Evolutionary conservation across 2,113 vertebrate species (phyloP).

Genomic region (Orthochromis malagaraziensis): DNA sequence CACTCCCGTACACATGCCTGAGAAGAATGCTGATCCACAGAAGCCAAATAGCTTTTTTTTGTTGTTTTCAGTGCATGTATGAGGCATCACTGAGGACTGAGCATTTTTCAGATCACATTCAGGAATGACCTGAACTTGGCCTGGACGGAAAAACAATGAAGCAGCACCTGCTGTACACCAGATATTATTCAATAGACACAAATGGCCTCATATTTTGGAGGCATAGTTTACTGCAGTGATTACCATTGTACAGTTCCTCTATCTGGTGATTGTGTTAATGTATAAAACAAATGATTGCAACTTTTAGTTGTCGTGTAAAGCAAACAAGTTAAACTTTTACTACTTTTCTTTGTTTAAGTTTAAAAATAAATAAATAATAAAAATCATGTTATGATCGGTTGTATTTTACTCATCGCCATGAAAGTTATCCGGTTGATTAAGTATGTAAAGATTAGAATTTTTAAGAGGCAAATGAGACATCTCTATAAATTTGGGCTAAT

Average conservation of each 20-base stretch:
- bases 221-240: background rate
- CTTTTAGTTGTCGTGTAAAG: background rate
- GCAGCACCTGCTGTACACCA: background rate
- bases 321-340: background rate
- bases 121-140: conserved; percentile 45
- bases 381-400: background rate
- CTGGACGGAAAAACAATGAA: conserved; percentile 16
- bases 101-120: conserved; percentile 36
- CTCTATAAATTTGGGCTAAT: background rate
- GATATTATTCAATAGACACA: background rate
- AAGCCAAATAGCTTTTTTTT: conserved; percentile 18
- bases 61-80: background rate
- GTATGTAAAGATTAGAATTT: background rate
- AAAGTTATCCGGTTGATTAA: background rate
- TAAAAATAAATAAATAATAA: background rate
- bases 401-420: background rate
- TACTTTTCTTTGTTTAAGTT: background rate
- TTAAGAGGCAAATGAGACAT: background rate
- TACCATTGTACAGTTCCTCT: background rate
- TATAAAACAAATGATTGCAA: background rate
- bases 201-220: background rate
- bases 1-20: background rate
- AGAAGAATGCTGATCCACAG: conserved; percentile 47
- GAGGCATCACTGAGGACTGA: conserved; percentile 21
- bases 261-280: background rate